These are phyloP conservation scores for Himalopsyche phryganea DNA, from an alignment of 1,140 invertebrate species.

Conservation along the genomic window DNA sequence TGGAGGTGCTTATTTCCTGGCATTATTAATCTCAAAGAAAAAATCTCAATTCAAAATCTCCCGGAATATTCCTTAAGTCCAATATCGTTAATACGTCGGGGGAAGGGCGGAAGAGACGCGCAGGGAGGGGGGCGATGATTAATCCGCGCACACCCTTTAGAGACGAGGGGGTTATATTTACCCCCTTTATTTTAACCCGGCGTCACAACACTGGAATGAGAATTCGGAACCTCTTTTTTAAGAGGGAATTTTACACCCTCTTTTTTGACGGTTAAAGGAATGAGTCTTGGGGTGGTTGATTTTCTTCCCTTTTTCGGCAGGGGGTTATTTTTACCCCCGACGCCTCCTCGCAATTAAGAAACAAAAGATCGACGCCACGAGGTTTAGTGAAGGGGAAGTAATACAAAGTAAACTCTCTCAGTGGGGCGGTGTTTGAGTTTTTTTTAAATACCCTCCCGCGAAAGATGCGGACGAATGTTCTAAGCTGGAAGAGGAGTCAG, in stretches of 20 bases:
- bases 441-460: constrained; percentile 33
- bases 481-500: not conserved
- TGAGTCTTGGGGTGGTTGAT: constrained; percentile 22
- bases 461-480: constrained; percentile 33
- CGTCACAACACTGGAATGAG: constrained; percentile 4
- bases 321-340: not conserved
- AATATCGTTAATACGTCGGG: constrained; percentile 34
- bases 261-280: constrained; percentile 16
- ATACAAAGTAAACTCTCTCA: constrained; percentile 35
- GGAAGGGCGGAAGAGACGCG: not conserved
- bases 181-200: constrained; percentile 30
- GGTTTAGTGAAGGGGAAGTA: constrained; percentile 35
- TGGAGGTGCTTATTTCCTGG: constrained; percentile 31
- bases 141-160: constrained; percentile 35
- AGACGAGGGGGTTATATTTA: constrained; percentile 29
- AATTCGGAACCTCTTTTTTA: constrained; percentile 33
- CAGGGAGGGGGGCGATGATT: constrained; percentile 31
- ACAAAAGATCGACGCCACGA: constrained; percentile 36
- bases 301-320: constrained; percentile 13
- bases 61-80: constrained; percentile 35
- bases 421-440: constrained; percentile 30
- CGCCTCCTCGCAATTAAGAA: constrained; percentile 35
- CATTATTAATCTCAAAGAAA: constrained; percentile 34
- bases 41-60: constrained; percentile 35
- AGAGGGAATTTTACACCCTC: constrained; percentile 25